Evolutionary conservation across 2,888 invertebrate genomes (phyloP).

Genomic region (Rhabditoides inermis): DNA sequence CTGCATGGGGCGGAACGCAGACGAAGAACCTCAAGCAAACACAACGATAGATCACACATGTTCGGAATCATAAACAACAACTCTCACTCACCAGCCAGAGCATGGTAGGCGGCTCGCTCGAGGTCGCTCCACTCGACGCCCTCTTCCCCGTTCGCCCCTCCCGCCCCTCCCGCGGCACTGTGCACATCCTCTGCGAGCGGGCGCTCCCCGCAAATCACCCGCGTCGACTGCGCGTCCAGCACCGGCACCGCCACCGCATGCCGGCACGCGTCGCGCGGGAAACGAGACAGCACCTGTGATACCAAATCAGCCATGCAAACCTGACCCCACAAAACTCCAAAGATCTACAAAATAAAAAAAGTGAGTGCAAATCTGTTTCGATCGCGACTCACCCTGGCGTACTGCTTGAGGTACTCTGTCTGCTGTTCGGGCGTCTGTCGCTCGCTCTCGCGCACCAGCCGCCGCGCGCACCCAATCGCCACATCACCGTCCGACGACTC

Average conservation of each 20-base stretch:
- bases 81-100: conserved; percentile 17
- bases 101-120: conserved; percentile 32
- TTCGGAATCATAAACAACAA: too few relatives aligned
- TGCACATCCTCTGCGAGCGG: conserved; percentile 10
- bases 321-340: background rate
- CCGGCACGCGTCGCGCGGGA: background rate
- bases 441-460: conserved; percentile 3
- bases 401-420: conserved; percentile 1
- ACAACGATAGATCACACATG: background rate
- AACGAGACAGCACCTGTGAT: background rate
- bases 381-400: too few relatives aligned
- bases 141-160: conserved; percentile 8
- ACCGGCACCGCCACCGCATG: conserved; percentile 6
- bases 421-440: conserved; percentile 4
- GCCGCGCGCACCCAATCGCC: conserved; percentile 6
- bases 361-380: too few relatives aligned
- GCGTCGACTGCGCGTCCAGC: background rate
- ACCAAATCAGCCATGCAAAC: background rate
- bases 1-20: conserved; percentile 22
- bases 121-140: conserved; percentile 25
- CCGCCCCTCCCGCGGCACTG: conserved; percentile 14
- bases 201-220: conserved; percentile 29
- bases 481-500: conserved; percentile 3
- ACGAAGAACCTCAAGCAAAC: conserved; percentile 5
- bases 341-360: too few relatives aligned